Base-by-base conservation (phyloP, 2,888 invertebrate species). In the Cactoblastis cactorum region DNA sequence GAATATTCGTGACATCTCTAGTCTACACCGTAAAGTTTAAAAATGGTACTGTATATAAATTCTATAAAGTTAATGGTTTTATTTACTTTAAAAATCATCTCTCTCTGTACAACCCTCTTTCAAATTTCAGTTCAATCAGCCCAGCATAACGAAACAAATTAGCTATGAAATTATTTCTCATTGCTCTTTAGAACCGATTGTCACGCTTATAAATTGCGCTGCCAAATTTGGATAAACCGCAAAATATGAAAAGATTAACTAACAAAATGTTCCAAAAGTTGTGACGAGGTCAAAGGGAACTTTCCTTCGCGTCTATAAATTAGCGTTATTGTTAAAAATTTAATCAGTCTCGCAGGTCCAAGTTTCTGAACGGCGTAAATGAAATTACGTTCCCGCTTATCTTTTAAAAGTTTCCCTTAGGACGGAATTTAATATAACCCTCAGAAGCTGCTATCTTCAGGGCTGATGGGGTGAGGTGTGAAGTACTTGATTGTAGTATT, bases 321-420 rank as follows among this genome's bases (percentile, higher is more conserved):
- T 74, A 77, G 70, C 67, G 67, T 71, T 76, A 78, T 75, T 69
- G 71, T 67, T 74, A 77, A 77, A 79, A 79, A 80, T 75, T 79
- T 77, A 77, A 77, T 77, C 70, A 74, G 67, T 66, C 69, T 65
- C 55, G 56, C 58, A 71, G 68, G 72, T 65, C 67, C 67, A 61
- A 80, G 69, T 79, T 80, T 74, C 47, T 71, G 73, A 79, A 78
- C 67, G 77, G 69, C 69, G 77, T 70, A 80, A 80, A 81, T 81
- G 73, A 77, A 81, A 81, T 80, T 81, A 80, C 74, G 72, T 65
- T 60, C 65, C 59, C 62, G 66, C 75, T 79, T 80, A 80, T 80
- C 79, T 77, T 65, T 56, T 32, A 59, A 63, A 78, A 80, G 65
- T 78, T 82, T 74, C 53, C 49, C 71, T 67, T 69, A 60, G 63